Percentiles rank a stretch among this genome's conserved stretches.
phyloP scores from a whole-genome alignment of 2,888 invertebrate genomes.

The Lycaena phlaeas region DNA sequence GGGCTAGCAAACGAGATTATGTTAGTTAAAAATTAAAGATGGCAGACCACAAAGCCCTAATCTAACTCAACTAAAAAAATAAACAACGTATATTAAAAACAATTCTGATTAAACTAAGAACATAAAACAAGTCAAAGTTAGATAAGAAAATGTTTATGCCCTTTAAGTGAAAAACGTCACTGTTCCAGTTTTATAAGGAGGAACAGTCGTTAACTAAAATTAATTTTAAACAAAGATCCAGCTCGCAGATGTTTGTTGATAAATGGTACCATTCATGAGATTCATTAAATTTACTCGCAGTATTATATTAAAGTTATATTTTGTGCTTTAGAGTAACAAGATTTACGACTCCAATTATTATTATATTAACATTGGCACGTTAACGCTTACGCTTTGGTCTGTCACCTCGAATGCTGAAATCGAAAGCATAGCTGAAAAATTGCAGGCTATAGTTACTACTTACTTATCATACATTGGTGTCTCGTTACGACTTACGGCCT shows the following conservation, averaged over 20 bases:
- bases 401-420: no score
- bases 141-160: slow-evolving; percentile 14
- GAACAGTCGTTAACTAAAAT: slow-evolving; percentile 44
- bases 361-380: no score
- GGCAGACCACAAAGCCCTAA: background rate
- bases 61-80: background rate
- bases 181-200: slow-evolving; percentile 43
- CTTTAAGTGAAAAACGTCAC: slow-evolving; percentile 21
- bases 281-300: slow-evolving; percentile 22
- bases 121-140: slow-evolving; percentile 9
- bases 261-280: slow-evolving; percentile 33
- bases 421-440: no score
- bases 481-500: no score
- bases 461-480: no score
- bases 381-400: no score
- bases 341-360: no score
- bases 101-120: background rate
- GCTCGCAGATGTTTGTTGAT: slow-evolving; percentile 59
- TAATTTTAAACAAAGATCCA: slow-evolving; percentile 46
- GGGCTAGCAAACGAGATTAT: no score
- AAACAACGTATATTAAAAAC: background rate
- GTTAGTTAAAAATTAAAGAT: background rate
- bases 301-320: no score
- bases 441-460: no score
- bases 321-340: no score